Evolutionary conservation across 2,113 vertebrate genomes (phyloP), one percentile per base, ranked within the genome.

Genomic region (Epinephelus moara): DNA sequence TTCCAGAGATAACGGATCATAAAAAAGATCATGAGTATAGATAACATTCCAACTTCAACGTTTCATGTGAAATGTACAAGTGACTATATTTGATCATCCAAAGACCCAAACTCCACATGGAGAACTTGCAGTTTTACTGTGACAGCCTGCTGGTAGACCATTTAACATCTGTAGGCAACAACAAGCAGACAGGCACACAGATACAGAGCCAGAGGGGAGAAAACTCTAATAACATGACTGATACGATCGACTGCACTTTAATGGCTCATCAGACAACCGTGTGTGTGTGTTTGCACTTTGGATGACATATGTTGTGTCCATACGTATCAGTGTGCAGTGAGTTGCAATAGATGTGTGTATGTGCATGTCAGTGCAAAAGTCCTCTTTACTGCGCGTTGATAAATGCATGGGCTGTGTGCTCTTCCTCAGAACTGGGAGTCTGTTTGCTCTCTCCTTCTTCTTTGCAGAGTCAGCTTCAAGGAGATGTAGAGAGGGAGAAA

Each of bases 221-320:
- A 18, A 63, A 21, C 55, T 63, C 23, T 60, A 81, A 90, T 62
- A 60, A 56, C 55, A 61, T 60, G 86, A 73, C 53, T 75, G 60
- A 76, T 80, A 56, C 21, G 55, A 80, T 82, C 55, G 77, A 75
- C 25, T 68, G 77, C 76, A 56, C 55, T 62, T 57, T 27, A 69
- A 77, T 70, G 45, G 18, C 14, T 59, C 67, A 67, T 72, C 45
- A 71, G 21, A 33, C 19, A 45, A 45, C 10, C 1, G 7, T 64
- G 60, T 55, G 47, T 40, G 27, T 53, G n/a, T 55, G 47, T 12
- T 25, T 27, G 19, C 1, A 17, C 14, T 67, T 67, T 49, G 3
- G 40, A 18, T 71, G 62, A 63, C 17, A 6, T 53, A 27, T 27
- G 6, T 59, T 69, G 18, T 60, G 45, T 53, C 25, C 37, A 17